Evolutionary conservation across 2,888 invertebrate genomes (phyloP).

Genomic region (Linnaemya vulpina): DNA sequence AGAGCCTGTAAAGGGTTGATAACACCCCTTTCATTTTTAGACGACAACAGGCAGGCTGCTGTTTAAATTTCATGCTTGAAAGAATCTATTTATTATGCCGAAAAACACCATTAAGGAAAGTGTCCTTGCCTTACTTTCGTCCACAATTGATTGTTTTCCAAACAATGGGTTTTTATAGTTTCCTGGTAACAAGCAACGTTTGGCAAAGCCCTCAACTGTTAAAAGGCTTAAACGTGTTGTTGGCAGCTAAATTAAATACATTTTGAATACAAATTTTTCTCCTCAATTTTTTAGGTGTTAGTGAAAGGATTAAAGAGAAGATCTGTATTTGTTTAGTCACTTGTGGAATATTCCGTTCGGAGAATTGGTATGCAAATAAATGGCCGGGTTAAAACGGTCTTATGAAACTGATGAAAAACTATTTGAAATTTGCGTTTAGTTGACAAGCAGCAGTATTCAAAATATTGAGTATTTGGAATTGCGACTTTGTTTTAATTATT

Average conservation of each 20-base stretch:
- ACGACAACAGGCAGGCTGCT: conserved; percentile 57
- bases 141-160: conserved; percentile 48
- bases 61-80: conserved; percentile 58
- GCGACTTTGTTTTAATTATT: no score
- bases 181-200: conserved; percentile 48
- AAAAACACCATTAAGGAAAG: conserved; percentile 40
- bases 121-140: conserved; percentile 65
- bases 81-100: conserved; percentile 35
- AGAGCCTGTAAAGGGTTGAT: conserved; percentile 59
- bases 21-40: conserved; percentile 56
- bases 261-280: background rate
- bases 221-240: conserved; percentile 26
- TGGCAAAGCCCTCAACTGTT: conserved; percentile 2
- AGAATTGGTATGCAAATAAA: conserved; percentile 1
- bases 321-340: conserved; percentile 26
- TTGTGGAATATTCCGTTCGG: conserved; percentile 19
- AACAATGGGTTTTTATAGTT: conserved; percentile 19
- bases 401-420: no score
- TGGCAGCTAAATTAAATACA: background rate
- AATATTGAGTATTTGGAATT: no score
- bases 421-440: no score
- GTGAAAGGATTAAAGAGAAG: conserved; percentile 39
- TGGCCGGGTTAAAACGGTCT: no score
- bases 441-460: no score
- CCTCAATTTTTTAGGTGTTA: background rate